Conservation (phyloP, 2,888 invertebrate genomes). For the Morinoia aosen region DNA sequence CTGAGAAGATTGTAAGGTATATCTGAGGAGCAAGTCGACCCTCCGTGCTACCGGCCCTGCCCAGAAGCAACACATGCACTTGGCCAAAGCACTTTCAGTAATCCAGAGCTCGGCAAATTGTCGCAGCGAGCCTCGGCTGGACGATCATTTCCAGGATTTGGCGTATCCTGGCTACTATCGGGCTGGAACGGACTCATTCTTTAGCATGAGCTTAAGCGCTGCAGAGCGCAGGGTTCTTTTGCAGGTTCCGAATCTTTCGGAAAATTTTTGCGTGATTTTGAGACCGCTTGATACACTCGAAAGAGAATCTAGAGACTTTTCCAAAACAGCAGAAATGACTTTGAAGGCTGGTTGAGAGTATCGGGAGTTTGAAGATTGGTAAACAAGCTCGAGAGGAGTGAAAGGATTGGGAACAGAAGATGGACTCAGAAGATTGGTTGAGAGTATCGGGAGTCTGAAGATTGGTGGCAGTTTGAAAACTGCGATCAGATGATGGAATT, state of each 20-base stretch:
- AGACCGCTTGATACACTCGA: neutral
- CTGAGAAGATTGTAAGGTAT: neutral
- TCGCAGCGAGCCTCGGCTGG: neutral
- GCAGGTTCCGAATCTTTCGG: neutral
- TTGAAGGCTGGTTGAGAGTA: too few relatives aligned
- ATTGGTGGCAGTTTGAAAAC: too few relatives aligned
- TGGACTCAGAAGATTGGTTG: too few relatives aligned
- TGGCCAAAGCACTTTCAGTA: neutral
- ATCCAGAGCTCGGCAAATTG: neutral
- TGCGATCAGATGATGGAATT: too few relatives aligned
- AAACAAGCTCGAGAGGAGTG: too few relatives aligned
- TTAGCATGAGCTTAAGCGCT: neutral
- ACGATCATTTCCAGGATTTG: slow-evolving; percentile 3
- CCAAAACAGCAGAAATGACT: too few relatives aligned
- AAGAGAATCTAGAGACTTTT: neutral
- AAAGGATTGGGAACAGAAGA: too few relatives aligned
- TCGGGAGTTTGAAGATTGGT: too few relatives aligned
- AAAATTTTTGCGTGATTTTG: neutral
- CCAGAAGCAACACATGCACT: neutral
- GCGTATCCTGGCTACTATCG: slow-evolving; percentile 9
- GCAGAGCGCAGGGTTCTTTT: neutral
- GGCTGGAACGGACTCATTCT: slow-evolving; percentile 3
- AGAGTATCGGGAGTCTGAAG: too few relatives aligned
- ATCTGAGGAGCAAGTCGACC: neutral
- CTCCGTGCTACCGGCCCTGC: neutral